phyloP scores from a whole-genome alignment of 1,140 invertebrate genomes.

The Drosophila tsacasi region DNA sequence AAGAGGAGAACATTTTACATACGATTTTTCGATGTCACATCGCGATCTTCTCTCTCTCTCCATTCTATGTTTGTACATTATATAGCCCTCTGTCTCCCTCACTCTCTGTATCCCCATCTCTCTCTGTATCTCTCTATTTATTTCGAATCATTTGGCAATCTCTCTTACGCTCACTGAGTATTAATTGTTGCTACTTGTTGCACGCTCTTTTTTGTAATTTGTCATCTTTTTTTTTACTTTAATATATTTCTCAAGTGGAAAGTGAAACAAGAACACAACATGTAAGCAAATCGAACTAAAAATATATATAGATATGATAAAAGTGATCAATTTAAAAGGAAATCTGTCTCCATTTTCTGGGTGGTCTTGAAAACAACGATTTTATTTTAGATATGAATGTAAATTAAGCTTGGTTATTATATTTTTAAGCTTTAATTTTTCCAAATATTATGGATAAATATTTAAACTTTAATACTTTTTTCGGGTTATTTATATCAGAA shows the following conservation, averaged over 20 bases:
- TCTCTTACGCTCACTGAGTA: constrained; percentile 38
- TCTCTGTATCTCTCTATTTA: constrained; percentile 5
- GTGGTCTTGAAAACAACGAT: not conserved
- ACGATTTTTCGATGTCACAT: constrained; percentile 3
- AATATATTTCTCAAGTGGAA: constrained; percentile 15
- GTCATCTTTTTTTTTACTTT: constrained; percentile 21
- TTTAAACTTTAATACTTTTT: too few relatives aligned
- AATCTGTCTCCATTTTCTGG: not conserved
- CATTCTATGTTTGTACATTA: constrained; percentile 42
- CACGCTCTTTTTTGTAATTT: constrained; percentile 14
- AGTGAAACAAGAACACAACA: constrained; percentile 14
- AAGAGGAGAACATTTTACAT: not conserved
- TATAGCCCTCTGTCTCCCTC: constrained; percentile 1
- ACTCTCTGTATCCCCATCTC: not conserved
- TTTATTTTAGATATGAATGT: not conserved
- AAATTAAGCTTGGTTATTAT: too few relatives aligned
- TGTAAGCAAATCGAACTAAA: constrained; percentile 42
- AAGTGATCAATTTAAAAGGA: constrained; percentile 4
- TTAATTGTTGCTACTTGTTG: constrained; percentile 34
- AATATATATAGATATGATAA: constrained; percentile 37
- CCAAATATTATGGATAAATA: too few relatives aligned
- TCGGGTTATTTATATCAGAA: too few relatives aligned
- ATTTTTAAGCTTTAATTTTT: too few relatives aligned
- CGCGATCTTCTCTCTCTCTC: constrained; percentile 17
- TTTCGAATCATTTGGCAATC: constrained; percentile 28